Evolutionary conservation across 2,113 vertebrate genomes (phyloP), one percentile per base, ranked within the genome.

Genomic region (Tylochromis polylepis): DNA sequence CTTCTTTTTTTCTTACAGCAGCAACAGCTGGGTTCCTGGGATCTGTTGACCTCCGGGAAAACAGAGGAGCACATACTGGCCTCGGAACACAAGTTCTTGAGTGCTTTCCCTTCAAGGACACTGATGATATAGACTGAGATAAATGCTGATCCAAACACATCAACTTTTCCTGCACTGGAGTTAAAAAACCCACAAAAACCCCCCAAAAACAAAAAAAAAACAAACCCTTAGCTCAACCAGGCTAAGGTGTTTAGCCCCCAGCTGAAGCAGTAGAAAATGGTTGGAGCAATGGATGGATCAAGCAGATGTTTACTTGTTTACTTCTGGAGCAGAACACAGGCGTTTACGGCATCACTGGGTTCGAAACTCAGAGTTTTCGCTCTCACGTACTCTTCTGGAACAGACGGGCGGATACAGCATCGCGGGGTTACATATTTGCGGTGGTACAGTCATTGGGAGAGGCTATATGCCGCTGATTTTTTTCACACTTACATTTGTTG

Each of bases 361-460:
- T 72, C 15, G 18, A 72, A 72, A 29, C 67, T 72, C 41, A 72
- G 22, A 46, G 22, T 72, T 49, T 49, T 51, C 0, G 6, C 16
- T 75, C 49, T 51, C 24, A 49, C 43, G 43, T 53, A 20, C 24
- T 51, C 7, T 51, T 77, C 46, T 51, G 72, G 72, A 77, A 31
- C 24, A 77, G 70, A 20, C 43, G 2, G 90, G 95, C 93, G 95
- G 95, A 96, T 93, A 87, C 88, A 94, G 95, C 92, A 94, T 95
- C 93, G 93, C 95, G 95, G 38, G 96, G 95, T 92, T 96, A 85
- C 92, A 89, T 97, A 96, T 97, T 98, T 98, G 97, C 97, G 97
- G 97, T 98, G 97, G 97, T 99, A 98, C 98, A 98, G 97, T 97
- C 98, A 97, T 98, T 97, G 97, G 97, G 97, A 98, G 96, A 97